These are phyloP conservation scores for Carollia perspicillata DNA, from an alignment of 2,113 vertebrate species.

Conservation along the genomic window DNA sequence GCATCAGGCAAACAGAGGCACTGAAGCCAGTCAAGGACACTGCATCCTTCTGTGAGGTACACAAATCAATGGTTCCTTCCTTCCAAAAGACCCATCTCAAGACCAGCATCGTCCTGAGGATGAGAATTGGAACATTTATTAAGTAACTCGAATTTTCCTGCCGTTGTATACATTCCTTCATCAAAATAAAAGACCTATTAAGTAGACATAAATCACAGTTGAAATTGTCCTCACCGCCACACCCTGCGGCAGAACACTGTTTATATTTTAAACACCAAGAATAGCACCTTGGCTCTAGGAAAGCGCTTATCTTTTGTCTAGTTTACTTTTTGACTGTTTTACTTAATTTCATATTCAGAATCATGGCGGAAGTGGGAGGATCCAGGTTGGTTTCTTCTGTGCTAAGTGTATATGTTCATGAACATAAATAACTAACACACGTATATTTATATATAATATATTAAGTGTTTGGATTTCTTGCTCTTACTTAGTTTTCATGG, in stretches of 20 bases:
- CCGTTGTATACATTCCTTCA: neutral
- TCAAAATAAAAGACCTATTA: neutral
- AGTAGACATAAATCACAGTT: neutral
- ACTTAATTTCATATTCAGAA: neutral
- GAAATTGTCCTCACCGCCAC: neutral
- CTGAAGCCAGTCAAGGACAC: neutral
- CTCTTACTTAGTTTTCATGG: neutral
- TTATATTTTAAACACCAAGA: neutral
- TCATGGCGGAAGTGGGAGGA: neutral
- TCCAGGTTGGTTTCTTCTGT: neutral
- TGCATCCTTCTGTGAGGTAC: neutral
- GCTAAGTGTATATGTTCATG: neutral
- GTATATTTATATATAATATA: neutral
- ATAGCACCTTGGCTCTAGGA: neutral
- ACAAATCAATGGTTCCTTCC: neutral
- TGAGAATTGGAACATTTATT: neutral
- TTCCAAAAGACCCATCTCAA: neutral
- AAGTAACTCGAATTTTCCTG: neutral
- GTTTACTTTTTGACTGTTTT: neutral
- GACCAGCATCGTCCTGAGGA: neutral
- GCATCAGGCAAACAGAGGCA: neutral
- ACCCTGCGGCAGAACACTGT: neutral
- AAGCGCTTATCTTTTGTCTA: neutral
- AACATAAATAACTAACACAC: neutral
- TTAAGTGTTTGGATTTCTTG: constrained; percentile 7